These are phyloP conservation scores for Panzeria rudis DNA, from an alignment of 2,888 invertebrate species.

Conservation along the genomic window DNA sequence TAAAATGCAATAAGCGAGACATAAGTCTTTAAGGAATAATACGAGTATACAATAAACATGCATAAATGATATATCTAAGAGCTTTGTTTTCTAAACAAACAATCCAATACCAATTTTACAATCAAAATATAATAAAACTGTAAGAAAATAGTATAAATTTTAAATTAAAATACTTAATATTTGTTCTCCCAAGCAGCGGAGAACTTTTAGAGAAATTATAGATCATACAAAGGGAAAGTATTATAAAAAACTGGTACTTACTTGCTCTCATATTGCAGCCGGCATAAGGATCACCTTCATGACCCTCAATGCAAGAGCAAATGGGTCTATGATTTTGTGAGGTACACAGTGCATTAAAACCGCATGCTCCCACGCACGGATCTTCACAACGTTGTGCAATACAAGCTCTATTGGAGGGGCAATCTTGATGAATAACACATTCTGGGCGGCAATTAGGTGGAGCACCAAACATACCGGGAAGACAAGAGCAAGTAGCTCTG, in stretches of 20 bases:
- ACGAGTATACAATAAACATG: conserved; percentile 49
- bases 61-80: conserved; percentile 27
- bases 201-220: conserved; percentile 7
- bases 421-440: conserved; percentile 89
- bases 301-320: conserved; percentile 88
- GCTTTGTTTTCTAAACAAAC: conserved; percentile 55
- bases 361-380: conserved; percentile 91
- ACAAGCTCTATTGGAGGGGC: conserved; percentile 89
- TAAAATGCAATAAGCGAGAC: conserved; percentile 28
- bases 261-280: conserved; percentile 87
- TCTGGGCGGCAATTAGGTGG: conserved; percentile 92
- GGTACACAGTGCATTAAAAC: conserved; percentile 88
- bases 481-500: conserved; percentile 90
- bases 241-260: conserved; percentile 83
- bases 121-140: conserved; percentile 43
- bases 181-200: background rate
- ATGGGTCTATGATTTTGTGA: conserved; percentile 89
- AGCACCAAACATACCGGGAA: conserved; percentile 89
- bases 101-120: conserved; percentile 50
- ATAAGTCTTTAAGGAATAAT: conserved; percentile 62
- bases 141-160: conserved; percentile 38
- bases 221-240: background rate
- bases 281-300: conserved; percentile 91
- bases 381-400: conserved; percentile 89
- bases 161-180: conserved; percentile 38